These are phyloP conservation scores for Amniataba percoides DNA, from an alignment of 2,797 vertebrate species.

Conservation along the genomic window DNA sequence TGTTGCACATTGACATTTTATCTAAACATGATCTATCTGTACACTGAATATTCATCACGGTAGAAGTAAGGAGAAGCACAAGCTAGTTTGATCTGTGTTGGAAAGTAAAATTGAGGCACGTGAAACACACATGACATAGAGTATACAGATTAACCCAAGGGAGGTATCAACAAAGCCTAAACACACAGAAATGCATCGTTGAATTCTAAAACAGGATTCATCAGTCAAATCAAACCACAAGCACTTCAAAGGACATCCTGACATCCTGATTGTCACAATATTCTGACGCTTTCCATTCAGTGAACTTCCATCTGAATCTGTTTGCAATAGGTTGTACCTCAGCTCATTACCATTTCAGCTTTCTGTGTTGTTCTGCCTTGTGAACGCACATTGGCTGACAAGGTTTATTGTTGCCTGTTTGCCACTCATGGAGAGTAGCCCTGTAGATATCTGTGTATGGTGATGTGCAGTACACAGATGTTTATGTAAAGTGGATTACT, in stretches of 20 bases:
- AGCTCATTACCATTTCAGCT: conserved; percentile 21
- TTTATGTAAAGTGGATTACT: not conserved
- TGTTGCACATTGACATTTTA: not conserved
- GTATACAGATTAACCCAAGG: not conserved
- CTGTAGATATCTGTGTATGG: too few species aligned
- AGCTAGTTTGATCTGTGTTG: not conserved
- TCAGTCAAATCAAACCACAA: not conserved
- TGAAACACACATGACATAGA: not conserved
- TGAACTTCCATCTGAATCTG: not conserved
- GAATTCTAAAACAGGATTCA: not conserved
- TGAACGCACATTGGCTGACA: not conserved
- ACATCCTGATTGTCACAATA: conserved; percentile 12
- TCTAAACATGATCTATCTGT: not conserved
- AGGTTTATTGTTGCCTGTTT: not conserved
- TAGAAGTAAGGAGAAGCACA: not conserved
- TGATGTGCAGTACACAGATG: not conserved
- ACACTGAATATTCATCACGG: not conserved
- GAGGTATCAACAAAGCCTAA: not conserved
- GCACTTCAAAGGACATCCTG: not conserved
- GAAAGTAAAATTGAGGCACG: not conserved
- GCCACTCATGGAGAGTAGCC: not conserved
- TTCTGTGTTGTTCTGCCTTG: not conserved
- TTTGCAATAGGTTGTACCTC: not conserved
- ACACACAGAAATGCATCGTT: not conserved
- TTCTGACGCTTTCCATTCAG: not conserved